phyloP scores from a whole-genome alignment of 2,797 vertebrate species.

The Xerus rutilus region DNA sequence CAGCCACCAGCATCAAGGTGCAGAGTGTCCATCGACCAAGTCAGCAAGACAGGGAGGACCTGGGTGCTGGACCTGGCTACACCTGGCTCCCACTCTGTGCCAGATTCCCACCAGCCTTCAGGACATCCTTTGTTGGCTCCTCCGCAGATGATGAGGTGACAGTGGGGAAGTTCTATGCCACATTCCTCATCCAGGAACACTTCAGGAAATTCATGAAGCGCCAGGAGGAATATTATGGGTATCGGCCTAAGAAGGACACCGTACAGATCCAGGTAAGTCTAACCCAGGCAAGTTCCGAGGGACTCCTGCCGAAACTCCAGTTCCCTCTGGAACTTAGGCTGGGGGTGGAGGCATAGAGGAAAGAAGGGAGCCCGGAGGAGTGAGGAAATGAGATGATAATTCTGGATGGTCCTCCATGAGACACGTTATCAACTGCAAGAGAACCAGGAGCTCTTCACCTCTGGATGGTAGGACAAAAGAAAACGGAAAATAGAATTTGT shows the following conservation, averaged over 20 bases:
- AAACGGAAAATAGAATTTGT: not conserved
- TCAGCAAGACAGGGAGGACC: not conserved
- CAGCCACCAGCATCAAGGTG: not conserved
- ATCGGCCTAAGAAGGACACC: conserved; percentile 94
- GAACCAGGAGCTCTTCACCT: not conserved
- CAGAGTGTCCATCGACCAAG: too few relatives aligned
- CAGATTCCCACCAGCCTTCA: not conserved
- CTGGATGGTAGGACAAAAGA: not conserved
- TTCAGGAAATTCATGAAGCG: conserved; percentile 98
- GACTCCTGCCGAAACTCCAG: not conserved
- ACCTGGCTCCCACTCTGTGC: rapidly evolving
- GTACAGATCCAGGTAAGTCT: conserved; percentile 94
- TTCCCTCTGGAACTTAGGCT: not conserved
- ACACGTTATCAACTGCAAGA: not conserved
- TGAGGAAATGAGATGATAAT: not conserved
- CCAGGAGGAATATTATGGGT: conserved; percentile 98
- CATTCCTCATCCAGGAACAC: conserved; percentile 98
- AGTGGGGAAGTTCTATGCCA: conserved; percentile 99
- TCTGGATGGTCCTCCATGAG: not conserved
- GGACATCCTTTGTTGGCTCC: not conserved
- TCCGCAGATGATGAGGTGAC: conserved; percentile 98
- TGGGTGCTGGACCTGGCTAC: rapidly evolving
- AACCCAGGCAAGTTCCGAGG: not conserved
- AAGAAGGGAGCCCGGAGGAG: not conserved
- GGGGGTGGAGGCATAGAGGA: not conserved